These are phyloP conservation scores for Omphaloscelis lunosa DNA, from an alignment of 2,888 invertebrate species.

Conservation along the genomic window DNA sequence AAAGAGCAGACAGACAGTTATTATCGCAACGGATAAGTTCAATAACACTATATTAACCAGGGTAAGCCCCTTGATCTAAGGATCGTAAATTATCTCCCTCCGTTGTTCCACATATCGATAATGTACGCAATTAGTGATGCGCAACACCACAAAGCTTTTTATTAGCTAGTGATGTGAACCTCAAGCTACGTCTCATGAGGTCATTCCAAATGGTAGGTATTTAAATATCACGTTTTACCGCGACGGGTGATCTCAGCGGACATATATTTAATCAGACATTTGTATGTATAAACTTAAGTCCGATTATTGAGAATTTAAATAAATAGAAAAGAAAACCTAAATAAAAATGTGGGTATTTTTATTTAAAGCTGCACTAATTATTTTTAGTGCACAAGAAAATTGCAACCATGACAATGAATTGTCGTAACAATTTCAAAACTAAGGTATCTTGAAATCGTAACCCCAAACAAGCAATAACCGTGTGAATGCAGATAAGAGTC, in stretches of 20 bases:
- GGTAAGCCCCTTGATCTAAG: neutral
- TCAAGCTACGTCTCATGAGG: constrained; percentile 54
- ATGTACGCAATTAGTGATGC: constrained; percentile 50
- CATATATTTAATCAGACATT: constrained; percentile 51
- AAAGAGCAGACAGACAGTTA: neutral
- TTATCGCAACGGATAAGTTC: constrained; percentile 4
- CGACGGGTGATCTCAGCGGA: constrained; percentile 63
- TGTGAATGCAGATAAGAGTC: constrained; percentile 64
- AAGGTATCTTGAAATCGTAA: constrained; percentile 50
- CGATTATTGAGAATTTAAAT: constrained; percentile 20
- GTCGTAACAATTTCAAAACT: constrained; percentile 62
- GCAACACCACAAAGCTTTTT: constrained; percentile 56
- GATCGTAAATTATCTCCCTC: constrained; percentile 23
- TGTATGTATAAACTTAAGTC: constrained; percentile 39
- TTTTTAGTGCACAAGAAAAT: constrained; percentile 34
- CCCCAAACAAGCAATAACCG: constrained; percentile 60
- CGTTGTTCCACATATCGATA: constrained; percentile 23
- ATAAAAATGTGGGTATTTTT: constrained; percentile 29
- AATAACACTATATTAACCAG: neutral
- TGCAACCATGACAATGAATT: constrained; percentile 69
- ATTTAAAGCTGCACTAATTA: neutral
- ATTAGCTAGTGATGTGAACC: constrained; percentile 56
- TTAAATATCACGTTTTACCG: constrained; percentile 62
- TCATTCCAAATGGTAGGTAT: constrained; percentile 59
- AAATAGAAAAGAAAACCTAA: neutral